phyloP scores from a whole-genome alignment of 2,113 vertebrate genomes.

The Amblyornis subalaris region DNA sequence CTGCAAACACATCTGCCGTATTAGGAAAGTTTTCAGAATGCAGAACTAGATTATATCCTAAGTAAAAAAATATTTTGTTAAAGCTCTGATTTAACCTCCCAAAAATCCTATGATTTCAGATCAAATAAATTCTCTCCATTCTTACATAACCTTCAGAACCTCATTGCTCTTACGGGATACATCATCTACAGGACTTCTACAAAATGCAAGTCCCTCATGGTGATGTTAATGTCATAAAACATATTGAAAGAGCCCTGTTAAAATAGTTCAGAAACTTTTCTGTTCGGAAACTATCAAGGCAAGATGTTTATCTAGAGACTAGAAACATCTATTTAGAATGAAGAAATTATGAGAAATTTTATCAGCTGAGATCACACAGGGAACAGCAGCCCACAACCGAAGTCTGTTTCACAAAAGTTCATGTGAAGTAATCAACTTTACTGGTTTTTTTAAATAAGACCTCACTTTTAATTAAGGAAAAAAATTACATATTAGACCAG shows the following conservation, averaged over 20 bases:
- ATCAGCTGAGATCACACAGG: not conserved
- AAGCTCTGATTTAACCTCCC: accelerated
- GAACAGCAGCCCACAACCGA: not conserved
- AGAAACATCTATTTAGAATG: not conserved
- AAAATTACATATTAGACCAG: not conserved
- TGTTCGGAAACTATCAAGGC: not conserved
- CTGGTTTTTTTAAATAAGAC: not conserved
- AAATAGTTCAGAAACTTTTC: not conserved
- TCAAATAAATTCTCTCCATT: not conserved
- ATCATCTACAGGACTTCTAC: not conserved
- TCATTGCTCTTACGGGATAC: not conserved
- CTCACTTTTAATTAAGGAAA: not conserved
- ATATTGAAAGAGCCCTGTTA: not conserved
- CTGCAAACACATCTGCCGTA: not conserved
- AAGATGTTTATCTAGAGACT: not conserved
- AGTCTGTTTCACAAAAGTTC: not conserved
- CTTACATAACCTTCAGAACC: not conserved
- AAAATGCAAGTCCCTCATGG: not conserved
- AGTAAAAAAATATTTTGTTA: not conserved
- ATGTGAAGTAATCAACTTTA: not conserved
- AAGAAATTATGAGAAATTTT: not conserved
- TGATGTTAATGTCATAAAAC: not conserved
- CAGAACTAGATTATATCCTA: not conserved
- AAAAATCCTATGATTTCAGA: not conserved
- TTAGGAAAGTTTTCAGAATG: not conserved